A percentile compares a stretch with the other conserved stretches of the same genome.
phyloP scores from a whole-genome alignment of 2,888 invertebrate species.

The Morpho deidamia region DNA sequence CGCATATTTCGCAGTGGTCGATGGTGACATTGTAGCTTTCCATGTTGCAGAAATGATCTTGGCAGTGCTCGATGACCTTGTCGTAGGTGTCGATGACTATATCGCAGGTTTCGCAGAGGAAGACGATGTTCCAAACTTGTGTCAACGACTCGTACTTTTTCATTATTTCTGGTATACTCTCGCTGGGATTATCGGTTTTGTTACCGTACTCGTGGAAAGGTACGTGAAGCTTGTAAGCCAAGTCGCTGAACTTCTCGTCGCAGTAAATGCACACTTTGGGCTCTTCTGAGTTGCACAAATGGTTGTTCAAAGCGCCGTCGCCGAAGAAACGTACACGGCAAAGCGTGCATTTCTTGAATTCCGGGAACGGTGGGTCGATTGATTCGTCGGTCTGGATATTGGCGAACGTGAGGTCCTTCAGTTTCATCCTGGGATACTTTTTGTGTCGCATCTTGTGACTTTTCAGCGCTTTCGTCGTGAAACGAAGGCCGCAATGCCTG shows the following conservation, averaged over 20 bases:
- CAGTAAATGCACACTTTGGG: slow-evolving; percentile 20
- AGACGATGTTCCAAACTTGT: slow-evolving; percentile 48
- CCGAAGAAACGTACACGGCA: slow-evolving; percentile 36
- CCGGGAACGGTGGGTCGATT: slow-evolving; percentile 31
- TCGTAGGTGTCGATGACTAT: slow-evolving; percentile 43
- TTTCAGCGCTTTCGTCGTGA: slow-evolving; percentile 3
- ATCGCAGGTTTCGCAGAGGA: slow-evolving; percentile 38
- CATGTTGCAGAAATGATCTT: slow-evolving; percentile 35
- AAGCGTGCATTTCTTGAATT: slow-evolving; percentile 29
- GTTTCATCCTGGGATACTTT: slow-evolving; percentile 12
- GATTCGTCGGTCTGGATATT: slow-evolving; percentile 22
- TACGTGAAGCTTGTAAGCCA: slow-evolving; percentile 35
- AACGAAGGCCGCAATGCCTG: slow-evolving; percentile 36
- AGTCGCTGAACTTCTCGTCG: slow-evolving; percentile 24
- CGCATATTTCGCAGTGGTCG: slow-evolving; percentile 38
- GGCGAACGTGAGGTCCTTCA: slow-evolving; percentile 33
- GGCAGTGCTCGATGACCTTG: slow-evolving; percentile 44
- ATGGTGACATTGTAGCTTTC: slow-evolving; percentile 25
- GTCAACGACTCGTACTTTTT: slow-evolving; percentile 41
- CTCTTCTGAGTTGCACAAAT: slow-evolving; percentile 12
- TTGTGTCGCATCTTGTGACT: slow-evolving; percentile 26
- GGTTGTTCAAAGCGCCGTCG: slow-evolving; percentile 7
- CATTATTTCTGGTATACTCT: slow-evolving; percentile 34
- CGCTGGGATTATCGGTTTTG: not conserved
- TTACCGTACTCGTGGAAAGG: slow-evolving; percentile 33